Base-by-base conservation (phyloP, 2,888 invertebrate genomes). In the Amorpha juglandis region DNA sequence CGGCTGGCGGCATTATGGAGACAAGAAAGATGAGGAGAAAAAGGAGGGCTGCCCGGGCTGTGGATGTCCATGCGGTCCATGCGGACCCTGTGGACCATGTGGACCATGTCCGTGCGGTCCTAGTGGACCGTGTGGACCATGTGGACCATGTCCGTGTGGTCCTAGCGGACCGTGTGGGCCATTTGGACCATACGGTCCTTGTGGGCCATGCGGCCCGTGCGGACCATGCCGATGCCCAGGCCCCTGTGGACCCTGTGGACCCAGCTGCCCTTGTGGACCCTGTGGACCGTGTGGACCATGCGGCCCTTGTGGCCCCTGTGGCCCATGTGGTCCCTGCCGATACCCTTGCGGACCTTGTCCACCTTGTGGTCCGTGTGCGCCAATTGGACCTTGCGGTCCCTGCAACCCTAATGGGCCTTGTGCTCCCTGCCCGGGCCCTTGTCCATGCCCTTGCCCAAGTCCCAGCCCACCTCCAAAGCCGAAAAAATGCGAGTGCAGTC, bases 81-180 rank as follows among this genome's bases (percentile, higher is more conserved):
- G 67, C 74, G 74, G 27, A 63, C 68, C 80, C 0, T 74, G 75
- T 45, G 70, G 72, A 1, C 72, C 74, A 0, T 65, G 67, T 67
- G 67, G 70, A 16, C 69, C 68, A 8, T 69, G 78, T 38, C 76
- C 77, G 0, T 74, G 73, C 16, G 64, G 66, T 14, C 81, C 81
- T 0, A 3, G 27, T 4, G 80, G 77, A 48, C 78, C 78, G 0
- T 79, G 78, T 38, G 76, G 81, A 2, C 87, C 88, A 0, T 84
- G 85, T n/a, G 84, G 86, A 33, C 79, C 78, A 0, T 79, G 78
- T 38, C 81, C 81, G 0, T 81, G 77, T 51, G 73, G 77, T 3
- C 78, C 78, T 0, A 79, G 78, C 42, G 76, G 81, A 7, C 87
- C 88, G 0, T 84, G 86, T n/a, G 84, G 86, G 27, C 83, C 78